Percentiles rank a stretch among this genome's conserved stretches.
Conservation (phyloP, 2,113 vertebrate genomes). For the Hypomesus transpacificus region DNA sequence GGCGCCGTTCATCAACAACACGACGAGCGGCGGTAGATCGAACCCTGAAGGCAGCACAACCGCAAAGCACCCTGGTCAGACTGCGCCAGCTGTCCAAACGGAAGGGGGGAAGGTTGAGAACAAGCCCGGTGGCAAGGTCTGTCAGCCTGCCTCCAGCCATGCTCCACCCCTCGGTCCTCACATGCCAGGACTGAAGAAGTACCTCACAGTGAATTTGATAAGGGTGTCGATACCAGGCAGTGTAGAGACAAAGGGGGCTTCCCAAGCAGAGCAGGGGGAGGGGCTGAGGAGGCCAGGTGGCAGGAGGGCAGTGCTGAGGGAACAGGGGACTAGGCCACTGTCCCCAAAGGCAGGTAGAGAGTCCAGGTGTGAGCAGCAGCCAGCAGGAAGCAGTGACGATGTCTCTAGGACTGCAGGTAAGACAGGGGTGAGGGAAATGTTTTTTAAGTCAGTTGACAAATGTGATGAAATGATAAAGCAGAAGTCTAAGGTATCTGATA, state of each 20-base stretch:
- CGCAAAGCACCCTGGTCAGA: not conserved
- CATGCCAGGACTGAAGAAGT: conserved; percentile 64
- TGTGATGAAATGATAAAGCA: conserved; percentile 34
- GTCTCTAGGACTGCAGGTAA: conserved; percentile 46
- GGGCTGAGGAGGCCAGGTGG: conserved; percentile 25
- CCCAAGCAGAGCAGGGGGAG: conserved; percentile 19
- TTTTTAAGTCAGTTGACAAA: conserved; percentile 55
- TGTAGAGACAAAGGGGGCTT: conserved; percentile 24
- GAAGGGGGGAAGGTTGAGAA: too few relatives aligned
- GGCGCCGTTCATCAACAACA: conserved; percentile 10
- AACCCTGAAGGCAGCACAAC: not conserved
- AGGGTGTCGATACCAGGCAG: conserved; percentile 54
- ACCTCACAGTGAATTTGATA: conserved; percentile 69
- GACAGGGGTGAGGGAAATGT: conserved; percentile 64
- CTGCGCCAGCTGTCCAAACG: not conserved
- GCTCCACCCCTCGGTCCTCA: not conserved
- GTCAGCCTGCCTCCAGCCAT: not conserved
- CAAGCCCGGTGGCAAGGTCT: too few relatives aligned
- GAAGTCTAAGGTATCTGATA: conserved; percentile 19
- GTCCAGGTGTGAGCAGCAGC: conserved; percentile 48
- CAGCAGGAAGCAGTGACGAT: conserved; percentile 32
- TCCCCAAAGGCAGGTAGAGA: conserved; percentile 28
- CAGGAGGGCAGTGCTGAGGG: conserved; percentile 20
- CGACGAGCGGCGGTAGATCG: conserved; percentile 10
- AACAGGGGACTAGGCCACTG: conserved; percentile 24